Base-by-base conservation (phyloP, 2,888 invertebrate species). In the Listrodromus nycthemerus region DNA sequence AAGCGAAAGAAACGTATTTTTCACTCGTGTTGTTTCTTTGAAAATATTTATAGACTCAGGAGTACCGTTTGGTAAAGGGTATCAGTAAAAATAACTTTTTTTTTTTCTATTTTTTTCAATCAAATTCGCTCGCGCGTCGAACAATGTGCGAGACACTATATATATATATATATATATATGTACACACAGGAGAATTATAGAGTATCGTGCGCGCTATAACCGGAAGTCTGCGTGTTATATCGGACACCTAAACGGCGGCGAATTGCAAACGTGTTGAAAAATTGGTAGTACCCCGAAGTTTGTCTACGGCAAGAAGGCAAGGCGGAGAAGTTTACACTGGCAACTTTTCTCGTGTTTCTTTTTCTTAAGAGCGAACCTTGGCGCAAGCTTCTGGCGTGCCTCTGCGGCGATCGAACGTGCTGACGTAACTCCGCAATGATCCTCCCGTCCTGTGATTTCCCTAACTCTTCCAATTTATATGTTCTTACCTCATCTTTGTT, bases 181-280 rank as follows among this genome's bases (percentile, higher is more conserved):
- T 41, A 71, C 27, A 61, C 8, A 27, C 5, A 45, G n/a, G 30
- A n/a, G 13, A n/a, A 58, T 73, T 45, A 61, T 27, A 61, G 45
- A 37, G 45, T 73, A 73, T 45, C 45, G 61, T 10, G n/a, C 27
- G 61, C 13, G 21, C 41, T 41, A 73, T 21, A 73, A 73, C 73
- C 73, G 73, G 73, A 73, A 73, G 73, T 73, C 61, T 27, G 19
- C 10, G n/a, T 61, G 10, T 30, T 61, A 24, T 13, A 41, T n/a
- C 16, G 70, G 52, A 48, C 21, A 27, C 24, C 21, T 24, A 58
- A 61, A 48, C 27, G n/a, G 37, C 58, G 4, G 16, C 50, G 33
- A 69, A 55, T 41, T 7, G 55, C 71, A 73, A 61, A 73, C 73
- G 73, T 73, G 73, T 73, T 61, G 61, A 24, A 55, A 48, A 73